A percentile compares a stretch with the other conserved stretches of the same genome.
Evolutionary conservation across 2,888 invertebrate species (phyloP).

Genomic region (Archips xylosteana): DNA sequence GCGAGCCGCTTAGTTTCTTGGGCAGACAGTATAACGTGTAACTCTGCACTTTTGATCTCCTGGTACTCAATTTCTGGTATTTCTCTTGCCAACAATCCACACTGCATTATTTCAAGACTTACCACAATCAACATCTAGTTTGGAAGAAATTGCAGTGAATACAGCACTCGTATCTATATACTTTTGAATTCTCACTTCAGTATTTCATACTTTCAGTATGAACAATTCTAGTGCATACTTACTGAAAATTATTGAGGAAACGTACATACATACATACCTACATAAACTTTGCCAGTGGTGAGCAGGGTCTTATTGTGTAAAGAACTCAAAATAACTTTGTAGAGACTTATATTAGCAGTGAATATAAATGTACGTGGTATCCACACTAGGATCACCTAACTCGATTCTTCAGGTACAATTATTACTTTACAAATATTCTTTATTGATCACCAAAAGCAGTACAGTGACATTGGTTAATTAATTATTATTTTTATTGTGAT

Average conservation of each 20-base stretch:
- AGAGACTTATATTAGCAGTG: no score
- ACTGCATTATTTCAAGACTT: constrained; percentile 48
- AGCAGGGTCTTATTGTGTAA: neutral
- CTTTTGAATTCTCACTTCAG: constrained; percentile 66
- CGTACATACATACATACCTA: constrained; percentile 31
- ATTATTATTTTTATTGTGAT: no score
- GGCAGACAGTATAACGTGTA: constrained; percentile 44
- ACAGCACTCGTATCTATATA: constrained; percentile 51
- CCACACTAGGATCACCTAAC: no score
- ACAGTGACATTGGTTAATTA: no score
- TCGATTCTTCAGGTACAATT: no score
- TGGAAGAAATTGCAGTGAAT: constrained; percentile 50
- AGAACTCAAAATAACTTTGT: neutral
- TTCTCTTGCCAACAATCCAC: constrained; percentile 46
- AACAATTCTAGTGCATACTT: constrained; percentile 59
- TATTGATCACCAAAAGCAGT: no score
- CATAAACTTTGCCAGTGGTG: constrained; percentile 25
- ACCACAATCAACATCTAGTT: constrained; percentile 43
- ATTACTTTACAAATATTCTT: no score
- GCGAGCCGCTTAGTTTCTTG: constrained; percentile 38
- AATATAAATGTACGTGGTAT: no score
- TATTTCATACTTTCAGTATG: constrained; percentile 57
- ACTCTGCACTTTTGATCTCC: constrained; percentile 22
- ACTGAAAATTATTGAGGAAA: constrained; percentile 72
- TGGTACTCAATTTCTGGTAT: constrained; percentile 40